Evolutionary conservation across 2,113 vertebrate genomes (phyloP), one percentile per base, ranked within the genome.

Genomic region (Theristicus caerulescens): DNA sequence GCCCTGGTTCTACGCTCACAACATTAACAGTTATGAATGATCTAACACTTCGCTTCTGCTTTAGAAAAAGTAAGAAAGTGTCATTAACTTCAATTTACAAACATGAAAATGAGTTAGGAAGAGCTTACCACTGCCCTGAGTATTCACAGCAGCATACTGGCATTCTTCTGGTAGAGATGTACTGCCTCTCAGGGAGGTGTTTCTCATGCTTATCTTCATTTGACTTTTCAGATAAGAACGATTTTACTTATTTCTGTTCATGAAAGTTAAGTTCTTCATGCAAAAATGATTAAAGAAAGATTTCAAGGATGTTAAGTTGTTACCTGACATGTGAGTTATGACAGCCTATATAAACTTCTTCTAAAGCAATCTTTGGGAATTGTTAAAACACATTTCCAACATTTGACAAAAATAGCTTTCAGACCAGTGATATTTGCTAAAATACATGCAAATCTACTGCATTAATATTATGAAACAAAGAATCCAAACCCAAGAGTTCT

Each of bases 331-430:
- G 73, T 38, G 52, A 97, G 67, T 95, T 96, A 95, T 88, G 94
- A 96, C 96, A 96, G 80, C 51, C 65, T 62, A 92, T 74, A 86
- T 82, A 95, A 95, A 91, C 74, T 88, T 86, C 64, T 96, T 88
- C 80, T 88, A 88, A 91, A 97, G 88, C 86, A 95, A 36, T 94
- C 93, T 96, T 91, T n/a, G 64, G 80, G 88, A 96, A 88, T 71
- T 95, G 83, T 74, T 95, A 92, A 96, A 95, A 97, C 94, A 97
- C 59, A 67, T 94, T 92, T 93, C 79, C 88, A 94, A 86, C 62
- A 80, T 80, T 81, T 92, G 51, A 94, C 76, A 88, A 95, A 96
- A 96, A 90, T 46, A 94, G 88, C 69, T 96, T 95, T 96, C 94
- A 96, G 96, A 94, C 93, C 93, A 92, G 42, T 55, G 83, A 90